Conservation (phyloP, 2,888 invertebrate genomes). For the Hypena proboscidalis region DNA sequence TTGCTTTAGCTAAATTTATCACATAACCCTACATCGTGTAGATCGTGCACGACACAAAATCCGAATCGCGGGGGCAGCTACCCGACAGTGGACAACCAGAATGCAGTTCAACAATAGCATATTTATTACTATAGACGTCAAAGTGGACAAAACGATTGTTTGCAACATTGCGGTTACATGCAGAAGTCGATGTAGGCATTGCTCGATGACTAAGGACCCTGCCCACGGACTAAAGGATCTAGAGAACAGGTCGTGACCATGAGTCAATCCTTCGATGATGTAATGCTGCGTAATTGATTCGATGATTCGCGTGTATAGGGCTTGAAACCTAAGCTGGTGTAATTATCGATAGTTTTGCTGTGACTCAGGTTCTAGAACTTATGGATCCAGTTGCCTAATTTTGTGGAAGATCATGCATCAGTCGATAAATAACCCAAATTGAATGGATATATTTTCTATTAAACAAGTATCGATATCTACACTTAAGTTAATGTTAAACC, state of each 20-base stretch:
- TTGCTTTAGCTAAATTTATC: no score
- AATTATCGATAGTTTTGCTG: slow-evolving; percentile 47
- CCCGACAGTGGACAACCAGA: slow-evolving; percentile 21
- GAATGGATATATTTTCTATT: no score
- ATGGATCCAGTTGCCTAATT: not conserved
- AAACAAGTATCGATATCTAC: no score
- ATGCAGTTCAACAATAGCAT: slow-evolving; percentile 40
- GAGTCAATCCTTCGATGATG: slow-evolving; percentile 82
- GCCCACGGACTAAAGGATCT: slow-evolving; percentile 73
- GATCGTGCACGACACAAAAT: slow-evolving; percentile 31
- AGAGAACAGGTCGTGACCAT: slow-evolving; percentile 69
- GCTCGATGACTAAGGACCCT: slow-evolving; percentile 76
- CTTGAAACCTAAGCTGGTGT: slow-evolving; percentile 16
- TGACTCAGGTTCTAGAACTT: not conserved
- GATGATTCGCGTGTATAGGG: slow-evolving; percentile 73
- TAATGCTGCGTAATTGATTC: slow-evolving; percentile 74
- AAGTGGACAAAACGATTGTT: slow-evolving; percentile 54
- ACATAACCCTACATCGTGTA: not conserved
- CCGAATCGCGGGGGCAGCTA: slow-evolving; percentile 44
- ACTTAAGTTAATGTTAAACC: no score
- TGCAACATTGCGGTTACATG: slow-evolving; percentile 67
- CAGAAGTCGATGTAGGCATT: slow-evolving; percentile 58
- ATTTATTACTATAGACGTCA: slow-evolving; percentile 55
- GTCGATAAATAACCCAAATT: no score
- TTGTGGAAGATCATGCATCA: no score